Evolutionary conservation across 2,797 vertebrate species (phyloP).

Genomic region (Acipenser oxyrinchus): DNA sequence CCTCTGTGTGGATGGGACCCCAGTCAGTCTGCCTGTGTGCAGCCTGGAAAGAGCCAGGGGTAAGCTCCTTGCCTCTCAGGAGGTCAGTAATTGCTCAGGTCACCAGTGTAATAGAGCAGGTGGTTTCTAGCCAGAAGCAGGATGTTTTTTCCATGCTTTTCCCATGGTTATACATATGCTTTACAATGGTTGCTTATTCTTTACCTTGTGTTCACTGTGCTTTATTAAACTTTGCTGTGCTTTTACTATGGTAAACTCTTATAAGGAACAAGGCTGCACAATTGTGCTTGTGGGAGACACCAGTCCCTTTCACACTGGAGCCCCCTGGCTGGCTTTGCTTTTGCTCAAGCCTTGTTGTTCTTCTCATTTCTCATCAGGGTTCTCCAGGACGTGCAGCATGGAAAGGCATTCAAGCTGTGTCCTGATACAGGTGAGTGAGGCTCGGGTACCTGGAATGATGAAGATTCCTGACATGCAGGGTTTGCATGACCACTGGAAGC

Average conservation of each 20-base stretch:
- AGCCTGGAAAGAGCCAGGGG: constrained; percentile 38
- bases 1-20: constrained; percentile 68
- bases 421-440: constrained; percentile 10
- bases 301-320: no score
- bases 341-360: neutral
- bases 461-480: no score
- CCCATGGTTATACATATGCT: neutral
- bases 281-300: no score
- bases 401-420: constrained; percentile 32
- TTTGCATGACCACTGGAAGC: no score
- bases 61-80: neutral
- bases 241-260: no score
- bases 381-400: constrained; percentile 37
- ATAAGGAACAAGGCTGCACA: no score
- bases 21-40: constrained; percentile 44
- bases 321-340: no score
- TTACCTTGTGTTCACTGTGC: no score
- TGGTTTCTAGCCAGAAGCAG: constrained; percentile 11
- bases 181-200: no score
- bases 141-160: neutral
- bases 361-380: constrained; percentile 26
- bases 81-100: no score
- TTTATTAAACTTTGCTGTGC: no score
- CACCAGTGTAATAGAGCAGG: neutral
- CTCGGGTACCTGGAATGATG: no score